Percentiles rank a stretch among this genome's conserved stretches.
Conservation (phyloP, 1,140 invertebrate genomes). For the Oscheius sp. region DNA sequence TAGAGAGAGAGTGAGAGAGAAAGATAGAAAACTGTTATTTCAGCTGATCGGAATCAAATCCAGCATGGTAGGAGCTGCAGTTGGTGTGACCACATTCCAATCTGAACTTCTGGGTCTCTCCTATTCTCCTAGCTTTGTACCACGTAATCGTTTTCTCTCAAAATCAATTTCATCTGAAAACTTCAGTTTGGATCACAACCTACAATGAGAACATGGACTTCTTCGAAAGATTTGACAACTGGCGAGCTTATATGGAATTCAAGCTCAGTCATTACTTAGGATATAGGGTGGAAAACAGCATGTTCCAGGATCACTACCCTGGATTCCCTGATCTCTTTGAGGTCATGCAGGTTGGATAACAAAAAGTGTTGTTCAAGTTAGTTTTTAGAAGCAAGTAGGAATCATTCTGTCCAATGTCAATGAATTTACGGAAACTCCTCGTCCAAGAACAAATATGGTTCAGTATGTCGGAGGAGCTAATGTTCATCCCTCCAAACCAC, state of each 20-base stretch:
- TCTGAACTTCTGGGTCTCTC: no score
- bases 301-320: neutral
- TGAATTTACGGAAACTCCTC: conserved; percentile 17
- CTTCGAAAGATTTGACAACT: neutral
- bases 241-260: neutral
- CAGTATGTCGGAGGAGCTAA: conserved; percentile 21
- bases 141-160: no score
- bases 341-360: neutral
- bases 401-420: conserved; percentile 24
- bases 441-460: conserved; percentile 10
- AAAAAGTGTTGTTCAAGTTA: neutral
- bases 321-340: neutral
- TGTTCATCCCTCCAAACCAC: conserved; percentile 6
- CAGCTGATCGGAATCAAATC: no score
- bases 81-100: no score
- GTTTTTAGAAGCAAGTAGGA: neutral
- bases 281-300: neutral
- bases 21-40: no score
- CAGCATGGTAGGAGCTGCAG: no score
- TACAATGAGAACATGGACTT: neutral
- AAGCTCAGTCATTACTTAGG: neutral
- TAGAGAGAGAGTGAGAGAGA: no score
- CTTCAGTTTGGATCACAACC: neutral
- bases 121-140: no score
- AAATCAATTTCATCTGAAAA: no score